Evolutionary conservation across 2,888 invertebrate species (phyloP).

Genomic region (Cheilosia impressa): DNA sequence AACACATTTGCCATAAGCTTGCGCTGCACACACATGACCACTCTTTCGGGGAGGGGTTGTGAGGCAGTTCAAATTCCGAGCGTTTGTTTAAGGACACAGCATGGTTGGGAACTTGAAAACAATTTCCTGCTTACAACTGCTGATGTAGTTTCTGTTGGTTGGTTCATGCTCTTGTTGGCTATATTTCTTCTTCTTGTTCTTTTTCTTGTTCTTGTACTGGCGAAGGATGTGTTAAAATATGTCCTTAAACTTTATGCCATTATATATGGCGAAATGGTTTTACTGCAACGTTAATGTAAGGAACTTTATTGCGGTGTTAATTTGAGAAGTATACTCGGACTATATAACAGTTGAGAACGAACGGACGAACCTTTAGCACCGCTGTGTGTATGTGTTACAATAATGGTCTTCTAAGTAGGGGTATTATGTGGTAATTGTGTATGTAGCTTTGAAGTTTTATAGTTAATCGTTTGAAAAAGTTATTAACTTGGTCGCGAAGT

Average conservation of each 20-base stretch:
- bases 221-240: conserved; percentile 57
- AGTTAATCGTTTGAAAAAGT: conserved; percentile 63
- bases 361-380: background rate
- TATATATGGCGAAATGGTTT: conserved; percentile 56
- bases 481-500: conserved; percentile 56
- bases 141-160: conserved; percentile 23
- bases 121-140: conserved; percentile 34
- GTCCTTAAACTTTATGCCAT: conserved; percentile 69
- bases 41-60: background rate
- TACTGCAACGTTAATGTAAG: conserved; percentile 48
- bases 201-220: conserved; percentile 2
- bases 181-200: conserved; percentile 2
- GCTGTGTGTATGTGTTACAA: background rate
- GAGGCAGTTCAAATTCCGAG: background rate
- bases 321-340: conserved; percentile 46
- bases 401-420: conserved; percentile 37
- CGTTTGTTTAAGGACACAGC: conserved; percentile 28
- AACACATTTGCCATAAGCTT: conserved; percentile 25
- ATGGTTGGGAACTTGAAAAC: conserved; percentile 44
- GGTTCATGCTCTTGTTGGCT: conserved; percentile 33
- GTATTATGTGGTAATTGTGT: conserved; percentile 17
- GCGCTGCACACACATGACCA: conserved; percentile 26
- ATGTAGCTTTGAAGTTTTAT: conserved; percentile 1
- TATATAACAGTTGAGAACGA: conserved; percentile 29
- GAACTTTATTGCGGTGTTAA: conserved; percentile 64